Percentiles rank a stretch among this genome's conserved stretches.
Evolutionary conservation across 1,140 invertebrate species (phyloP).

Genomic region (Chlorops oryzae): DNA sequence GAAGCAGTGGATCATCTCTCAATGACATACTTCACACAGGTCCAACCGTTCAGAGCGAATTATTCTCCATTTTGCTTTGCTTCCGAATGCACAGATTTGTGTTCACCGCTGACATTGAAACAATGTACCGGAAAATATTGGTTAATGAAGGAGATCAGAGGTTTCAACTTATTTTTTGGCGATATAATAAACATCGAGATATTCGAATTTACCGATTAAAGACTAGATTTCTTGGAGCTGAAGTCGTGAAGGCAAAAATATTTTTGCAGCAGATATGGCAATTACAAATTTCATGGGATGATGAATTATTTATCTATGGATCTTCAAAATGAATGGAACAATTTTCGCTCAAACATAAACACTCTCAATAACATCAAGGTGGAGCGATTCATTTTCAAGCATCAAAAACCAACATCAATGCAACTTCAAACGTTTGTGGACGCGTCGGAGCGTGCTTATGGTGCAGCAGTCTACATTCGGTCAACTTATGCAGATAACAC

Average conservation of each 20-base stretch:
- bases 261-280: constrained; percentile 45
- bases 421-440: constrained; percentile 35
- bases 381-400: neutral
- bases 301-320: constrained; percentile 15
- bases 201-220: no score
- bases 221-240: constrained; percentile 39
- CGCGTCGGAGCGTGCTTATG: constrained; percentile 34
- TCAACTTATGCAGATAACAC: neutral
- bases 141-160: no score
- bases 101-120: no score
- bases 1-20: no score
- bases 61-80: no score
- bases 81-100: no score
- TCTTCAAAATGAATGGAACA: constrained; percentile 19
- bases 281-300: constrained; percentile 36
- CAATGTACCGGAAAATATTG: no score
- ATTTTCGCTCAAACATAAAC: constrained; percentile 16
- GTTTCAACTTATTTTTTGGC: no score
- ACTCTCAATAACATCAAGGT: constrained; percentile 17
- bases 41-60: no score
- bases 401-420: neutral
- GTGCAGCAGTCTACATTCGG: constrained; percentile 37
- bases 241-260: constrained; percentile 38
- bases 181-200: no score
- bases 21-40: no score